Evolutionary conservation across 2,797 vertebrate genomes (phyloP).

Genomic region (Danio choprae): DNA sequence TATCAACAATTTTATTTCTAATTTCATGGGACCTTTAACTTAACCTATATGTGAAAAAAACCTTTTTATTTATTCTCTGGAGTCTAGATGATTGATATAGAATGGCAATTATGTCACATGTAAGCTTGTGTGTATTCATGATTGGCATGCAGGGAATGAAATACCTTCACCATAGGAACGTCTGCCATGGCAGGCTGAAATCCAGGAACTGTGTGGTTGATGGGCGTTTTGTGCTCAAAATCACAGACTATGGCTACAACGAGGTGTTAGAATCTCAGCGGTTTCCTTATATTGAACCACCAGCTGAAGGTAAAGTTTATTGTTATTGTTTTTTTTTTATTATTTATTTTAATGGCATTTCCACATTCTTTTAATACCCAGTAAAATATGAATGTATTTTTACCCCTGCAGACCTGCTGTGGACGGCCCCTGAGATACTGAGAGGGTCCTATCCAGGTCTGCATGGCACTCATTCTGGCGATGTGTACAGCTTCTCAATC

Average conservation of each 20-base stretch:
- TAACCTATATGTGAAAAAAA: no score
- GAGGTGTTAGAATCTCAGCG: slow-evolving; percentile 77
- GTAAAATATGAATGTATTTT: slow-evolving; percentile 19
- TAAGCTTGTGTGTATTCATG: slow-evolving; percentile 15
- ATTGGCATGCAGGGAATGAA: slow-evolving; percentile 77
- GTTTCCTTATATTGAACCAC: slow-evolving; percentile 68
- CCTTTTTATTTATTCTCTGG: background rate
- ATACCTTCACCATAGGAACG: slow-evolving; percentile 78
- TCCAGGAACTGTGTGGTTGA: slow-evolving; percentile 84
- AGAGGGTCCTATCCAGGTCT: slow-evolving; percentile 67
- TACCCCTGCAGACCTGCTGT: slow-evolving; percentile 74
- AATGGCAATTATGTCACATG: background rate
- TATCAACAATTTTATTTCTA: no score
- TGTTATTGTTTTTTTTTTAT: background rate
- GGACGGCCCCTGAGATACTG: slow-evolving; percentile 83
- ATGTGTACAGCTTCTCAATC: slow-evolving; percentile 83
- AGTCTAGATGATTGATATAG: background rate
- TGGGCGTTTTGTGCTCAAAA: slow-evolving; percentile 79
- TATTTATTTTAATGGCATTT: background rate
- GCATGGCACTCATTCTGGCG: slow-evolving; percentile 66
- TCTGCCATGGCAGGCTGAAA: slow-evolving; percentile 77
- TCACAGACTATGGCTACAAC: slow-evolving; percentile 80
- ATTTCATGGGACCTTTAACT: no score
- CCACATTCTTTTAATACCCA: background rate
- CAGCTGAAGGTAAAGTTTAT: slow-evolving; percentile 70